These are phyloP conservation scores for Drepanosiphum platanoidis DNA, from an alignment of 2,888 invertebrate genomes.

Conservation along the genomic window DNA sequence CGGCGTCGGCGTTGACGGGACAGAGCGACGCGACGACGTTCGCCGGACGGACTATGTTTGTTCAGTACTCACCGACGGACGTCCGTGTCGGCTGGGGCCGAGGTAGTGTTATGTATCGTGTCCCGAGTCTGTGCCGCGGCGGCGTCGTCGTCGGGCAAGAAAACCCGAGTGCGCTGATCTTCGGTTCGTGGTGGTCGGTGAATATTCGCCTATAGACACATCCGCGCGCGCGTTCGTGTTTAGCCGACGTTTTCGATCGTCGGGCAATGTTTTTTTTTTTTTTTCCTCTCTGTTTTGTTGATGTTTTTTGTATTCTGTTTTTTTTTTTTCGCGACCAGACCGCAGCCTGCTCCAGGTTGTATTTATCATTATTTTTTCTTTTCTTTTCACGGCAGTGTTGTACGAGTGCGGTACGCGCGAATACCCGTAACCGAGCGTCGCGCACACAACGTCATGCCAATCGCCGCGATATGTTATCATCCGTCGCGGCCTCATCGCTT, in stretches of 20 bases:
- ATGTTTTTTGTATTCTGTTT: too few relatives aligned
- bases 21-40: background rate
- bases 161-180: background rate
- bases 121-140: background rate
- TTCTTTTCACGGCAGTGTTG: too few relatives aligned
- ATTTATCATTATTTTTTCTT: too few relatives aligned
- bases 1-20: background rate
- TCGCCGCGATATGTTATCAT: too few relatives aligned
- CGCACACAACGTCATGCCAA: background rate
- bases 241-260: too few relatives aligned
- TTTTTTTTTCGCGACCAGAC: too few relatives aligned
- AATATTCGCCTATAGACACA: too few relatives aligned
- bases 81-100: background rate
- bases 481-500: background rate
- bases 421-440: background rate
- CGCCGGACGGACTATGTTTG: background rate
- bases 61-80: background rate
- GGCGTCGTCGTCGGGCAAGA: background rate
- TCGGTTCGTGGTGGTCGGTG: background rate
- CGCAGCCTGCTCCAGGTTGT: too few relatives aligned
- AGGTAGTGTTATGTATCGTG: too few relatives aligned
- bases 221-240: too few relatives aligned
- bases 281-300: too few relatives aligned
- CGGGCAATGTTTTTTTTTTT: too few relatives aligned
- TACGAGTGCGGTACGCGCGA: background rate